A percentile compares a stretch with the other conserved stretches of the same genome.
phyloP scores from a whole-genome alignment of 2,113 vertebrate species.

The Cyphomyrus discorhynchus region DNA sequence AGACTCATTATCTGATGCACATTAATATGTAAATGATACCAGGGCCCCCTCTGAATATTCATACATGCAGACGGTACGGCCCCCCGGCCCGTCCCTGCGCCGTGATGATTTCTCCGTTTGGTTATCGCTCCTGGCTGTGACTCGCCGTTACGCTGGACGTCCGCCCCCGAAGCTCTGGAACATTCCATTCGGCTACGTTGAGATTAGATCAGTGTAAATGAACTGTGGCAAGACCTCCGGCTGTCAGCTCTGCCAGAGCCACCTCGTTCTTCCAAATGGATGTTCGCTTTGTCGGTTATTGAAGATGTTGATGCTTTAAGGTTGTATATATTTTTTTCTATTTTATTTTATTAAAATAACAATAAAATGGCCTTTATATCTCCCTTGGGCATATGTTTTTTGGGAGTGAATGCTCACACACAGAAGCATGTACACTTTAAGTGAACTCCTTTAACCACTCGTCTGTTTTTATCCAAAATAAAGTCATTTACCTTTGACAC shows the following conservation, averaged over 20 bases:
- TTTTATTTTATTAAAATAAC: background rate
- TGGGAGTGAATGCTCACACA: background rate
- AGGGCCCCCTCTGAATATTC: background rate
- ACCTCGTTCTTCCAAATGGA: background rate
- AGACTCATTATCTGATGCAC: background rate
- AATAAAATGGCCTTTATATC: background rate
- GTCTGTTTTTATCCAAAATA: background rate
- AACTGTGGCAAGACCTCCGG: background rate
- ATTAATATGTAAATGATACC: background rate
- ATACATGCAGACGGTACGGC: background rate
- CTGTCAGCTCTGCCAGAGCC: background rate
- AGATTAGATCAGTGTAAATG: background rate
- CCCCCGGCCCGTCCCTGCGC: background rate
- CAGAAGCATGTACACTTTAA: background rate
- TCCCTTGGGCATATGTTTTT: background rate
- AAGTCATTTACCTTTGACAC: constrained; percentile 38
- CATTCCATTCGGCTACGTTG: background rate
- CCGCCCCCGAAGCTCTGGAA: background rate
- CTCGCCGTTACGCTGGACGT: background rate
- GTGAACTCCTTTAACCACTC: constrained; percentile 1
- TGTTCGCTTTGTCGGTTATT: background rate
- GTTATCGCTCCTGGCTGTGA: background rate
- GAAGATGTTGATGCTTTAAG: background rate
- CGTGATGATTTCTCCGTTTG: background rate
- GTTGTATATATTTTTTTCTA: background rate